Percentiles rank a stretch among this genome's conserved stretches.
Conservation (phyloP, 1,140 invertebrate genomes). For the Hypsibius dujardini region DNA sequence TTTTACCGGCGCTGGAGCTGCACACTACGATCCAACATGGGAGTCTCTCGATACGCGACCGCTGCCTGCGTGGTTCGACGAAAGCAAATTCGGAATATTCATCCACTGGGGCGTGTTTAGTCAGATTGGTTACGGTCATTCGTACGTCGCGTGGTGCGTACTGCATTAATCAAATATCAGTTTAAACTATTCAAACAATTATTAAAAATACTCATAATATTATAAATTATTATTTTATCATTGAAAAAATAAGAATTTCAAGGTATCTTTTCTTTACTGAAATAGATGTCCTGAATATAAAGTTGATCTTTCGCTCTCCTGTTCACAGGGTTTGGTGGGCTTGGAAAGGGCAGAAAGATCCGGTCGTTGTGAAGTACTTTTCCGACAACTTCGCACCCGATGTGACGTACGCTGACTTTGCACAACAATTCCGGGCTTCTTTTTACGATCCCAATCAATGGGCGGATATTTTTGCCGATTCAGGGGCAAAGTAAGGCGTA, state of each 20-base stretch:
- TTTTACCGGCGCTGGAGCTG: not conserved
- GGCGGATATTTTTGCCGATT: constrained; percentile 31
- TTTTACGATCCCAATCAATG: constrained; percentile 33
- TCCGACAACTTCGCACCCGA: constrained; percentile 32
- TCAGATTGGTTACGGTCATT: not conserved
- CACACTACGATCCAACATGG: constrained; percentile 28
- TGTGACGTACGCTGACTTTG: constrained; percentile 38
- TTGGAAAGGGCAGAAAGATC: constrained; percentile 25
- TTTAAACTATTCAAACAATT: too few relatives aligned
- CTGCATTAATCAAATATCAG: too few relatives aligned
- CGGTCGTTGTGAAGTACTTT: constrained; percentile 30
- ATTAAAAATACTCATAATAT: too few relatives aligned
- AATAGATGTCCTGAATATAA: too few relatives aligned
- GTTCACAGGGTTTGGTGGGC: constrained; percentile 29
- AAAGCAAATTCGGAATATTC: constrained; percentile 38
- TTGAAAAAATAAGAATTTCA: too few relatives aligned
- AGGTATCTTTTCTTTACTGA: too few relatives aligned
- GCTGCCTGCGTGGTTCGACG: constrained; percentile 36
- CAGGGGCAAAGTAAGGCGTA: constrained; percentile 27
- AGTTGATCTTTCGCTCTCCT: too few relatives aligned
- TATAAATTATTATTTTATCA: too few relatives aligned
- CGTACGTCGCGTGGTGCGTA: too few relatives aligned
- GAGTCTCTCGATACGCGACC: constrained; percentile 32
- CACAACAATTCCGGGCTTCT: constrained; percentile 30
- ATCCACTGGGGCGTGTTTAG: constrained; percentile 38